Base-by-base conservation (phyloP, 35 echinoderm and acorn worm species). In the Holothuria glaberrima region DNA sequence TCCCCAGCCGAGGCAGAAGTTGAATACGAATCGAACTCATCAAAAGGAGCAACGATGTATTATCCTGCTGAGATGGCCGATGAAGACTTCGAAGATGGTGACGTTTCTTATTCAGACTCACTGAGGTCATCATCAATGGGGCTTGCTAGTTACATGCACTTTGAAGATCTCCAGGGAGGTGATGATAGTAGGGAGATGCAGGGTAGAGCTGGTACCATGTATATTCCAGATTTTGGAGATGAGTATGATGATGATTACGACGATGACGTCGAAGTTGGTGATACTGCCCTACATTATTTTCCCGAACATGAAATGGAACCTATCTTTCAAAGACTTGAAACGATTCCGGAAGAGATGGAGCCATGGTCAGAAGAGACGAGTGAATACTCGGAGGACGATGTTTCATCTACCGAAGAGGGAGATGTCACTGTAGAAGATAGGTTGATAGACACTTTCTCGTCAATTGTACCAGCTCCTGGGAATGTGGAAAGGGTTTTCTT, bases 211-310 rank as follows among this genome's bases (percentile, higher is more conserved):
- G 80, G 80, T 7, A 84, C 80, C 16, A 84, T 84, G 85, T 87
- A 87, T 33, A 67, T 69, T 70, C 85, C 85, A 54, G 61, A 87
- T 17, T 59, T 87, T 26, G 50, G 50, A 14, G 66, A 87, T 29
- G 85, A 87, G 6, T 87, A 87, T 48, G 85, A 87, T 34, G 80
- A 84, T 38, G 54, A 84, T n/a, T 82, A 48, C 20, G 83, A 86
- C 45, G 62, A 86, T 70, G 85, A 87, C 26, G 85, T 87, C 21
- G 85, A 69, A 70, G 66, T 41, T 26, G 85, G 85, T 54, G 85
- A 87, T 24, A 87, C 85, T 45, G 85, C 85, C 6, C 21, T 87
- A 26, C 20, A 38, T 59, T 87, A 70, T 70, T 67, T 26, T 31
- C 85, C 60, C 6, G 85, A 87, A 4, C 50, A 87, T 50, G 25